Evolutionary conservation across 2,888 invertebrate genomes (phyloP).

Genomic region (Ceriagrion tenellum): DNA sequence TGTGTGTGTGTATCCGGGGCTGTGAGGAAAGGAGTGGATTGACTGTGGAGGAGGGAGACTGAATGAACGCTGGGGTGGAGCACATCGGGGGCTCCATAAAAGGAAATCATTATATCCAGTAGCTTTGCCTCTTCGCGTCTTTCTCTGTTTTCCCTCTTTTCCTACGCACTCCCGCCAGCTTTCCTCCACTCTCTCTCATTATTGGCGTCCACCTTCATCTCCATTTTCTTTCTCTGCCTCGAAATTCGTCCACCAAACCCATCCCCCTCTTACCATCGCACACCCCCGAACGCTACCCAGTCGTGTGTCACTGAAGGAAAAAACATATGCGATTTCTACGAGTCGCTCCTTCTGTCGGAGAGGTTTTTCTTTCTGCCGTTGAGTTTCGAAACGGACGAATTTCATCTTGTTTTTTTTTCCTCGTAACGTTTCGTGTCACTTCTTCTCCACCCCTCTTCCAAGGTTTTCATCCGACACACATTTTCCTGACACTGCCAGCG

Average conservation of each 20-base stretch:
- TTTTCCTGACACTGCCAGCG: neutral
- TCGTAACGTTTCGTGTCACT: neutral
- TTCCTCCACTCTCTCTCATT: neutral
- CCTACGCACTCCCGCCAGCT: neutral
- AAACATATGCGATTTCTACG: neutral
- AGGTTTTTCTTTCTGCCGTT: too few relatives aligned
- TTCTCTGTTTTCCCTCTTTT: neutral
- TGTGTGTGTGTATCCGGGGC: neutral
- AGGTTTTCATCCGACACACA: neutral
- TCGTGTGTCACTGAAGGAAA: neutral
- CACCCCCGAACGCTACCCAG: neutral
- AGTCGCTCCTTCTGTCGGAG: neutral
- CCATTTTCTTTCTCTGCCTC: neutral
- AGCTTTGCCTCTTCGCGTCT: neutral
- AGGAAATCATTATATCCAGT: conserved; percentile 65
- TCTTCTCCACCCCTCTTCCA: neutral
- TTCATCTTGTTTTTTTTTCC: neutral
- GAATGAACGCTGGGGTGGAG: neutral
- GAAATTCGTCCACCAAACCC: neutral
- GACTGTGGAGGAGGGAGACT: neutral
- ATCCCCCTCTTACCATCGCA: neutral
- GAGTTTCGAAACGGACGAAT: neutral
- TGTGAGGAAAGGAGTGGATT: neutral
- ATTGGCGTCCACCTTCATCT: conserved; percentile 9
- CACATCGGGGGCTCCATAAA: conserved; percentile 20